Conservation (phyloP, 2,888 invertebrate genomes). For the Harpalus rufipes region DNA sequence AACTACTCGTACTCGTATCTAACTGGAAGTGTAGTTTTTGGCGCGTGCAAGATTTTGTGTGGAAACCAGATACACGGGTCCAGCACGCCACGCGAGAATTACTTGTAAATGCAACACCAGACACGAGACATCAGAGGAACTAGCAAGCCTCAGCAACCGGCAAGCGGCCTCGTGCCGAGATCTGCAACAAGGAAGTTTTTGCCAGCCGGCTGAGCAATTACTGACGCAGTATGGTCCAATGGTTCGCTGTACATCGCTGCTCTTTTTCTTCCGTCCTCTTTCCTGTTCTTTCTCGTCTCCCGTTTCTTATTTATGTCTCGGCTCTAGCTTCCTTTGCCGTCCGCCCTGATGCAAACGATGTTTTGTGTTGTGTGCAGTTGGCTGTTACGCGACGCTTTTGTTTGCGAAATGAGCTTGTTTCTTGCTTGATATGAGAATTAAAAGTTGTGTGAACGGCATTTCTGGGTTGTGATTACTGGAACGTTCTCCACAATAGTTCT, state of each 20-base stretch:
- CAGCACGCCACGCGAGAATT: slow-evolving; percentile 20
- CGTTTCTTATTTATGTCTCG: slow-evolving; percentile 44
- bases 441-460: slow-evolving; percentile 52
- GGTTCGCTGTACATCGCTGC: slow-evolving; percentile 34
- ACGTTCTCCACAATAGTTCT: slow-evolving; percentile 24
- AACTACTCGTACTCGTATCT: neutral
- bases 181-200: slow-evolving; percentile 56
- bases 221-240: slow-evolving; percentile 54
- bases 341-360: slow-evolving; percentile 37
- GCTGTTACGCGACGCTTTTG: slow-evolving; percentile 50
- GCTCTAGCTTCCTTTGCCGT: slow-evolving; percentile 35
- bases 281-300: slow-evolving; percentile 48
- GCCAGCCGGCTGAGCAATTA: slow-evolving; percentile 48
- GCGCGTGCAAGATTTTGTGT: slow-evolving; percentile 39
- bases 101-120: slow-evolving; percentile 48
- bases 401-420: slow-evolving; percentile 55
- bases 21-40: slow-evolving; percentile 8
- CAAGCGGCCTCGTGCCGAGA: neutral
- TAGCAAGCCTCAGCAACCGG: neutral
- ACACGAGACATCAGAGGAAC: slow-evolving; percentile 6
- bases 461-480: slow-evolving; percentile 40
- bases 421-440: slow-evolving; percentile 55
- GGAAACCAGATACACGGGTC: slow-evolving; percentile 31
- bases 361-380: slow-evolving; percentile 48
- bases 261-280: slow-evolving; percentile 53